Base-by-base conservation (phyloP, 1,140 invertebrate genomes). In the Gonioctena quinquepunctata region DNA sequence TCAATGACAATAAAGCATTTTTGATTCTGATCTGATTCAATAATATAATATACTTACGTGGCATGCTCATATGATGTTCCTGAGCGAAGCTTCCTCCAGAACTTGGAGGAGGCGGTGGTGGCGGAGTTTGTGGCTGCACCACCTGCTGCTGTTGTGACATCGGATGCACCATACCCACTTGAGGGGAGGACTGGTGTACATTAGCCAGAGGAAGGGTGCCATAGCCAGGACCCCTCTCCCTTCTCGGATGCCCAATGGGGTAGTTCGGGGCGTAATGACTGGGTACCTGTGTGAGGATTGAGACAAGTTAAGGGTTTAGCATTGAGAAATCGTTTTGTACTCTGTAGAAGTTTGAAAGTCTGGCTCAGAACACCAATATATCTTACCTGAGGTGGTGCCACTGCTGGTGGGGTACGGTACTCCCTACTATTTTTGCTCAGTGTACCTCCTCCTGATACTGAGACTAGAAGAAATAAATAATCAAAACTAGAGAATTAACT, bases 221-320 rank as follows among this genome's bases (percentile, higher is more conserved):
- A 81, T 97, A 97, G 2, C 94, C 94, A 11, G 91, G 90, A n/a
- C 91, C 92, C 66, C 76, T 48, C 79, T 82, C 69, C 21, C 90
- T 86, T 76, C 90, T 85, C 1, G 91, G 90, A 86, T 94, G 92
- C 0, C 92, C 92, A 65, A 94, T 85, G 2, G 95, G 94, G 86
- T 96, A 97, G 85, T 96, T 97, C 5, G 95, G 95, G 11, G 94
- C 95, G 85, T 97, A 97, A 84, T 97, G 95, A 78, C 93, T 95
- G 3, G 96, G 96, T 60, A 98, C 93, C 48, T 62, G 21, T 19
- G n/a, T n/a, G n/a, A n/a, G n/a, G n/a, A n/a, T n/a, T n/a, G n/a
- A n/a, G n/a, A n/a, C n/a, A n/a, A n/a, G n/a, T n/a, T n/a, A n/a
- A n/a, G n/a, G n/a, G n/a, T n/a, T n/a, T n/a, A n/a, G n/a, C n/a